Conservation (phyloP, 2,888 invertebrate species). For the Autographa gamma region DNA sequence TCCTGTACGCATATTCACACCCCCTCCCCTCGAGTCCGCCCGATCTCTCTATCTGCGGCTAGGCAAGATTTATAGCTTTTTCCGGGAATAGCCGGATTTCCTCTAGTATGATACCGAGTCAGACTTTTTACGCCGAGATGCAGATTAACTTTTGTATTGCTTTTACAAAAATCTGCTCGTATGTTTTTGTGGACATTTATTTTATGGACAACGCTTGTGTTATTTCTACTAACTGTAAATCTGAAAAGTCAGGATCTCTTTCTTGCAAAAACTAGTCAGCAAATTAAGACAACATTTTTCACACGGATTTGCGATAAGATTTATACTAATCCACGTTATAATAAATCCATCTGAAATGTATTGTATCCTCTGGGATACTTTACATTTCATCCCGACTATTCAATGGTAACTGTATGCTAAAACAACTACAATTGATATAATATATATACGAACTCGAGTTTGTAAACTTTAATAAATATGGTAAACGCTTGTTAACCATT, state of each 20-base stretch:
- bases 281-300: no score
- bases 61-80: conserved; percentile 81
- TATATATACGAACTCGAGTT: no score
- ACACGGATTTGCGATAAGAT: no score
- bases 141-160: conserved; percentile 53
- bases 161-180: conserved; percentile 10
- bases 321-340: no score
- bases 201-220: not conserved
- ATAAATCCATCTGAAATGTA: no score
- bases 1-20: conserved; percentile 71
- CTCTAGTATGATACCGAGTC: conserved; percentile 58
- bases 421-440: no score
- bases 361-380: no score
- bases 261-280: no score
- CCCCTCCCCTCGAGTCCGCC: conserved; percentile 56
- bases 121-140: conserved; percentile 56
- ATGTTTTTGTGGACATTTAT: not conserved
- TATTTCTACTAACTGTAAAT: not conserved
- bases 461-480: not conserved
- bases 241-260: no score
- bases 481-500: not conserved
- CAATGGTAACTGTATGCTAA: no score
- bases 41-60: conserved; percentile 74
- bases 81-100: conserved; percentile 82
- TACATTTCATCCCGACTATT: no score